Evolutionary conservation across 2,113 vertebrate genomes (phyloP).

Genomic region (Halichoerus grypus): DNA sequence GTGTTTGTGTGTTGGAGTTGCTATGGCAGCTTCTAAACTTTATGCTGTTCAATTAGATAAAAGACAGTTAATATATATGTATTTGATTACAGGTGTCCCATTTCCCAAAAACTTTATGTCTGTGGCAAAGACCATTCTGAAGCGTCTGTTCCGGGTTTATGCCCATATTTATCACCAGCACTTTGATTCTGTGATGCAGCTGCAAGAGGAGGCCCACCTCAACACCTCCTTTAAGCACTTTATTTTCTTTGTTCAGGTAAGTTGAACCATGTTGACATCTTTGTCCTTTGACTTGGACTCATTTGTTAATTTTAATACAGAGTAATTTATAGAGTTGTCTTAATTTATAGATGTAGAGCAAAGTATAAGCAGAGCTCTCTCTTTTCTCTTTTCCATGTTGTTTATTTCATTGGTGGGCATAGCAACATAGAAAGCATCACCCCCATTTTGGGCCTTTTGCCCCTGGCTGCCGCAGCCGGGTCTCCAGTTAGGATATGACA

Average conservation of each 20-base stretch:
- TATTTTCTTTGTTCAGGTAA: conserved; percentile 98
- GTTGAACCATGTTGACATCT: neutral
- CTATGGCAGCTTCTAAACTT: neutral
- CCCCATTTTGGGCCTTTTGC: neutral
- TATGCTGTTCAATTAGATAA: neutral
- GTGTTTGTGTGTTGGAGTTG: conserved; percentile 1
- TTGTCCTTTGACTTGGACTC: neutral
- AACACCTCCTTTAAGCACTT: conserved; percentile 99
- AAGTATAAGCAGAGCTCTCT: neutral
- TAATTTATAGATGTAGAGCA: neutral
- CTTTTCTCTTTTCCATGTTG: neutral
- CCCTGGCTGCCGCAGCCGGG: neutral
- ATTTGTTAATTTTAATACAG: conserved; percentile 11
- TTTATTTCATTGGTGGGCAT: neutral
- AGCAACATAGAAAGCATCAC: neutral
- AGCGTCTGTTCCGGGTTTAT: conserved; percentile 96
- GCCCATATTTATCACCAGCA: conserved; percentile 99
- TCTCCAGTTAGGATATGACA: neutral
- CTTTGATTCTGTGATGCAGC: conserved; percentile 97
- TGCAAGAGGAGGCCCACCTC: conserved; percentile 98
- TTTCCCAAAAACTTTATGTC: conserved; percentile 99
- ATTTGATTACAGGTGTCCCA: conserved; percentile 91
- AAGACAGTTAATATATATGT: neutral
- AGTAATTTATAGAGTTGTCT: neutral
- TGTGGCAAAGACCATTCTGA: conserved; percentile 98